phyloP scores from a whole-genome alignment of 2,797 vertebrate species.

The Linurgus olivaceus region DNA sequence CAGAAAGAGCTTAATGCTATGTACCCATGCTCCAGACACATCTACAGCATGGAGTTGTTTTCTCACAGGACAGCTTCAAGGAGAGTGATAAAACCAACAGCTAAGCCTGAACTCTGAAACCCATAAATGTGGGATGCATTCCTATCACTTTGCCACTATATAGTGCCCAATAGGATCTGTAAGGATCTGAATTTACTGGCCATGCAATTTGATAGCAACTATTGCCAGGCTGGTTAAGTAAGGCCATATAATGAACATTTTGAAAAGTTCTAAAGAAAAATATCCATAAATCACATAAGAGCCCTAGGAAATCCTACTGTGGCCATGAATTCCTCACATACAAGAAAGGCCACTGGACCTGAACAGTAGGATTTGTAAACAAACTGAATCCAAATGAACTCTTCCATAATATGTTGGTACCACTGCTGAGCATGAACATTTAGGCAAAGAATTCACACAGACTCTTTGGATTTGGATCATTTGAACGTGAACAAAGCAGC shows the following conservation, averaged over 20 bases:
- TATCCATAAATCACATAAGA: neutral
- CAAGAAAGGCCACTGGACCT: neutral
- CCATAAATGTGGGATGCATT: fast-evolving
- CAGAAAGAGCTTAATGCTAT: neutral
- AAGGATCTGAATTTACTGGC: neutral
- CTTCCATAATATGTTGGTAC: neutral
- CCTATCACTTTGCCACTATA: neutral
- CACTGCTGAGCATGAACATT: fast-evolving
- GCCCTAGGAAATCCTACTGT: neutral
- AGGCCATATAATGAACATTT: neutral
- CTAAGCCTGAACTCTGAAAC: neutral
- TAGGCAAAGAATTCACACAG: neutral
- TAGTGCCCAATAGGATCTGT: fast-evolving
- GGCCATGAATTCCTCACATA: neutral
- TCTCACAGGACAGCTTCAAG: neutral
- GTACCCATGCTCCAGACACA: neutral
- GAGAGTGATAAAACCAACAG: neutral
- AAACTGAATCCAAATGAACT: neutral
- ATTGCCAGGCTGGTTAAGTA: neutral
- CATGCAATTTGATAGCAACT: neutral
- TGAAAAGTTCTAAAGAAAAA: neutral
- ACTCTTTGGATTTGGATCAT: neutral
- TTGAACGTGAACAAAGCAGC: neutral
- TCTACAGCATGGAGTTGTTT: neutral
- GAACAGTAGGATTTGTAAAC: neutral